phyloP scores from a whole-genome alignment of 2,888 invertebrate genomes.

The Augiades crinisus region DNA sequence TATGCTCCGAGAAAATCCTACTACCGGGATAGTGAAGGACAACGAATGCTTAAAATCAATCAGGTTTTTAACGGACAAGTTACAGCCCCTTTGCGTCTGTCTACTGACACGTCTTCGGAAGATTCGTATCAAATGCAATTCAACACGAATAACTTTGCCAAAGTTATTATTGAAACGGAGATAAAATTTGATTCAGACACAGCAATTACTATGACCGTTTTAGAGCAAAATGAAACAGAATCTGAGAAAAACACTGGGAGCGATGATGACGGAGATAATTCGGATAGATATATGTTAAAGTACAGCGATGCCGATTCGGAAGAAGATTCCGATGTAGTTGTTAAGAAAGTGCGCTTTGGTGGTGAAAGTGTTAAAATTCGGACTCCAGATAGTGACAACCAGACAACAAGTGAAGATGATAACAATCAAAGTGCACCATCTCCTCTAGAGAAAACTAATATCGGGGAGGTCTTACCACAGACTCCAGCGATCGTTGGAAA shows the following conservation, averaged over 20 bases:
- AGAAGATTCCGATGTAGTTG: slow-evolving; percentile 78
- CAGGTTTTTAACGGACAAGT: slow-evolving; percentile 55
- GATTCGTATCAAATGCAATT: slow-evolving; percentile 76
- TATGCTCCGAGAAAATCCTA: slow-evolving; percentile 62
- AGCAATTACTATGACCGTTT: slow-evolving; percentile 91
- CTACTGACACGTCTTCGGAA: slow-evolving; percentile 81
- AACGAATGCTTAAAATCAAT: slow-evolving; percentile 60
- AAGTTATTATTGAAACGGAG: slow-evolving; percentile 91
- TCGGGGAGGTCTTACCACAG: slow-evolving; percentile 37
- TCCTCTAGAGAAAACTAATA: slow-evolving; percentile 29
- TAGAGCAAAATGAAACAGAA: slow-evolving; percentile 84
- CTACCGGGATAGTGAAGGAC: slow-evolving; percentile 46
- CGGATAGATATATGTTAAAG: slow-evolving; percentile 78
- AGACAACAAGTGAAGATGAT: slow-evolving; percentile 81
- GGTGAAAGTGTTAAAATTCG: slow-evolving; percentile 93
- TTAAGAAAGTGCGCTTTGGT: slow-evolving; percentile 90
- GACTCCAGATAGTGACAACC: slow-evolving; percentile 91
- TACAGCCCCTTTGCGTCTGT: slow-evolving; percentile 53
- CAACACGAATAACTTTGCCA: slow-evolving; percentile 76
- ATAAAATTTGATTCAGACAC: slow-evolving; percentile 91
- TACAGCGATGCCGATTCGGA: slow-evolving; percentile 83
- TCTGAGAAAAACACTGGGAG: slow-evolving; percentile 68
- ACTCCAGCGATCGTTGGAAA: slow-evolving; percentile 50
- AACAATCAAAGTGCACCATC: slow-evolving; percentile 42
- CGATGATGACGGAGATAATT: slow-evolving; percentile 70